These are phyloP conservation scores for Spodoptera exigua DNA, from an alignment of 2,888 invertebrate species.

Conservation along the genomic window DNA sequence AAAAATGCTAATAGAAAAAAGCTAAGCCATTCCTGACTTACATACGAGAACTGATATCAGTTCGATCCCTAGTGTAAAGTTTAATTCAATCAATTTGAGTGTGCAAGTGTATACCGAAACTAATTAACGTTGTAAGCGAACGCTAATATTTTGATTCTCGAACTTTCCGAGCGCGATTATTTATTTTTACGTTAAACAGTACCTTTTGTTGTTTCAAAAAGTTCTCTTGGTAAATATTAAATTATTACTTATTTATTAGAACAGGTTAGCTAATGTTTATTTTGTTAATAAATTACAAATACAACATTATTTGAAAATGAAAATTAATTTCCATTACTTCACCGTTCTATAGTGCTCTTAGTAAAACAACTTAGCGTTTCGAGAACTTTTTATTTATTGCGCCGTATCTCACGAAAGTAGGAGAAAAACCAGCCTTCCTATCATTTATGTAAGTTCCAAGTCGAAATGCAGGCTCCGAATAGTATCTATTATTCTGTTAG, in stretches of 20 bases:
- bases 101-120: conserved; percentile 27
- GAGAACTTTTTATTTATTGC: conserved; percentile 1
- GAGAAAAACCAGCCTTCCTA: background rate
- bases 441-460: conserved; percentile 10
- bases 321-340: background rate
- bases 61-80: background rate
- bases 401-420: conserved; percentile 8
- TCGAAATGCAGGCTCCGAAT: conserved; percentile 26
- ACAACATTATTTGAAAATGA: too few species aligned
- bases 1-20: too few species aligned
- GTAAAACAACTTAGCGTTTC: conserved; percentile 9
- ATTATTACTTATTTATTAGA: conserved; percentile 2
- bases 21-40: background rate
- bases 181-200: conserved; percentile 24
- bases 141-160: conserved; percentile 25
- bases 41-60: background rate
- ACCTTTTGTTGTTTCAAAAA: conserved; percentile 20
- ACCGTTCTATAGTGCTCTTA: background rate
- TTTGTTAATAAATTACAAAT: background rate
- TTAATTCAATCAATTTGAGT: conserved; percentile 13
- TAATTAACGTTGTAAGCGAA: conserved; percentile 35
- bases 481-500: conserved; percentile 32
- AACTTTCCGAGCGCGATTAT: conserved; percentile 30
- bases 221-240: conserved; percentile 5
- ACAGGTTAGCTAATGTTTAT: background rate